Evolutionary conservation across 2,888 invertebrate species (phyloP).

Genomic region (Drosophila lutescens): DNA sequence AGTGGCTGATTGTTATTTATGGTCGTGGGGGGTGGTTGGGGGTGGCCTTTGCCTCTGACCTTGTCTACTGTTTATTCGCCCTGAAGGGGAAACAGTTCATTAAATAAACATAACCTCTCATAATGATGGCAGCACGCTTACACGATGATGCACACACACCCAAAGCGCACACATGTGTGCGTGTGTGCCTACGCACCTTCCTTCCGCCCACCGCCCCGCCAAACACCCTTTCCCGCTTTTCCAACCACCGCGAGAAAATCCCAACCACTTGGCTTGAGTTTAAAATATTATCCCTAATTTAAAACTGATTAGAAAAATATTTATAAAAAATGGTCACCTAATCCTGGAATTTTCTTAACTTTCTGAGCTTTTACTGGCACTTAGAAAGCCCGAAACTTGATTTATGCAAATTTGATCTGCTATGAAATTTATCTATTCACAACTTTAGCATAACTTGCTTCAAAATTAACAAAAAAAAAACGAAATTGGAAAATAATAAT

Average conservation of each 20-base stretch:
- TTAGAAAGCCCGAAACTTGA: too few relatives aligned
- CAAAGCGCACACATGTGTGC: conserved; percentile 6
- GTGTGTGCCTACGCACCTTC: conserved; percentile 19
- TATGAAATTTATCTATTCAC: too few relatives aligned
- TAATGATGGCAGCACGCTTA: conserved; percentile 54
- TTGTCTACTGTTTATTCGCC: conserved; percentile 23
- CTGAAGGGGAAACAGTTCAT: conserved; percentile 56
- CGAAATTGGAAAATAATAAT: too few relatives aligned
- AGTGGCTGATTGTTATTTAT: conserved; percentile 43
- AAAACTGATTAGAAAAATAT: too few relatives aligned
- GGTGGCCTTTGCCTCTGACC: conserved; percentile 16
- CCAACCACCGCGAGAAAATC: background rate
- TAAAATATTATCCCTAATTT: too few relatives aligned
- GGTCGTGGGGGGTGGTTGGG: background rate
- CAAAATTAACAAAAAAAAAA: too few relatives aligned
- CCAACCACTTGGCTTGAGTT: too few relatives aligned
- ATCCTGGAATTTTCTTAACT: too few relatives aligned
- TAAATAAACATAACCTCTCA: conserved; percentile 70
- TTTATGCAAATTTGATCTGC: too few relatives aligned
- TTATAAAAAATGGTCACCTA: too few relatives aligned
- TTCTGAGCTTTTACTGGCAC: too few relatives aligned
- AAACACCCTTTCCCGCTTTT: conserved; percentile 1
- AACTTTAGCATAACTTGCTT: too few relatives aligned
- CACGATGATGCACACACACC: conserved; percentile 5
- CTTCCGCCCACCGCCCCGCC: background rate